phyloP scores from a whole-genome alignment of 2,113 vertebrate species.

The Castor canadensis region DNA sequence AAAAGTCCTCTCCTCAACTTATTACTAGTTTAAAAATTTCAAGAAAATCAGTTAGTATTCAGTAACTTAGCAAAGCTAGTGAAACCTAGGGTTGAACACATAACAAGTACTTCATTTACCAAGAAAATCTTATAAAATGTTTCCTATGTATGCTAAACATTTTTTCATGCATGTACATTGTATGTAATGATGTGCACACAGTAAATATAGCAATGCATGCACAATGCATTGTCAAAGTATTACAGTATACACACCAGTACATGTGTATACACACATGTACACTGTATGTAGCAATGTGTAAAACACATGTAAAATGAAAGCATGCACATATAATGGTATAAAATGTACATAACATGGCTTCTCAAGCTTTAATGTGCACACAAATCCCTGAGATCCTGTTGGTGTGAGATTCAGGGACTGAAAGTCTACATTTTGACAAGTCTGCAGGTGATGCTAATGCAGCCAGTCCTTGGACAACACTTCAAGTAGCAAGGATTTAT shows the following conservation, averaged over 20 bases:
- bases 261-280: background rate
- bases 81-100: background rate
- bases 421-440: background rate
- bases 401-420: background rate
- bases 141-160: background rate
- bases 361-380: background rate
- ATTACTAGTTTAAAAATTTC: background rate
- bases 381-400: background rate
- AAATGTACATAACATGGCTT: background rate
- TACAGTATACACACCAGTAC: background rate
- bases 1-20: background rate
- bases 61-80: background rate
- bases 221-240: background rate
- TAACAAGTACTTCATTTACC: background rate
- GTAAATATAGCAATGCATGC: background rate
- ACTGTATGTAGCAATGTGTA: background rate
- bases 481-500: background rate
- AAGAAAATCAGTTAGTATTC: background rate
- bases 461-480: fast-evolving
- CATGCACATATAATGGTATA: background rate
- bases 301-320: background rate
- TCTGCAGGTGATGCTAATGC: too few species aligned
- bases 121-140: background rate
- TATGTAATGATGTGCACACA: background rate
- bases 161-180: background rate